Percentiles rank a stretch among this genome's conserved stretches.
Evolutionary conservation across 2,888 invertebrate genomes (phyloP).

Genomic region (Hypomecis atomaria): DNA sequence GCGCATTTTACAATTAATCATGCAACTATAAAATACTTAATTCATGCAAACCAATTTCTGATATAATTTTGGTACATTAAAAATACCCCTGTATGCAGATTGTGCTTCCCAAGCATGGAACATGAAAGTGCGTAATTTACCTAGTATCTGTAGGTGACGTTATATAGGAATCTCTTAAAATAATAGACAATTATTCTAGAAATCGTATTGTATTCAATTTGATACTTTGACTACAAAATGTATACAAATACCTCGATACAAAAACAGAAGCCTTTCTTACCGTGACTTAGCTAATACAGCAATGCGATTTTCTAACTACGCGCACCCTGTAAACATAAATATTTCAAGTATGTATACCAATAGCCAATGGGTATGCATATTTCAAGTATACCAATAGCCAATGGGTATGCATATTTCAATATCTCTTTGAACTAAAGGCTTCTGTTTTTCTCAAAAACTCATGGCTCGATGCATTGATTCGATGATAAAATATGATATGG

Average conservation of each 20-base stretch:
- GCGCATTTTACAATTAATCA: too few relatives aligned
- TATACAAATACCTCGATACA: constrained; percentile 43
- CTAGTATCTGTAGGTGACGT: neutral
- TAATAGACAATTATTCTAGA: constrained; percentile 54
- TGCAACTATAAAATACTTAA: too few relatives aligned
- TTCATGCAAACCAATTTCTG: too few relatives aligned
- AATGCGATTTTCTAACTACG: constrained; percentile 78
- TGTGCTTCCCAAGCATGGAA: constrained; percentile 9
- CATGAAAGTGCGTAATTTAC: constrained; percentile 5
- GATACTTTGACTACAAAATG: constrained; percentile 40
- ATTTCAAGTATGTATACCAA: constrained; percentile 41
- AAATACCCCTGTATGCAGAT: too few relatives aligned
- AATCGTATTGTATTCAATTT: constrained; percentile 52
- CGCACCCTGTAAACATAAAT: constrained; percentile 72
- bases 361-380: constrained; percentile 17
- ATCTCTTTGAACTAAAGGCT: constrained; percentile 47
- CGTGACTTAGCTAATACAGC: constrained; percentile 72
- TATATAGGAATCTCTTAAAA: constrained; percentile 41
- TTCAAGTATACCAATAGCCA: constrained; percentile 32
- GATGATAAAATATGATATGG: constrained; percentile 18
- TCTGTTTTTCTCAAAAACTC: constrained; percentile 56
- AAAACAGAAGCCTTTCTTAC: constrained; percentile 77
- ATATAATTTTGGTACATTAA: too few relatives aligned
- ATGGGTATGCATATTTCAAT: constrained; percentile 13
- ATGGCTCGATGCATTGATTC: constrained; percentile 12